Evolutionary conservation across 2,113 vertebrate species (phyloP), one percentile per base, ranked within the genome.

Genomic region (Candoia aspera): DNA sequence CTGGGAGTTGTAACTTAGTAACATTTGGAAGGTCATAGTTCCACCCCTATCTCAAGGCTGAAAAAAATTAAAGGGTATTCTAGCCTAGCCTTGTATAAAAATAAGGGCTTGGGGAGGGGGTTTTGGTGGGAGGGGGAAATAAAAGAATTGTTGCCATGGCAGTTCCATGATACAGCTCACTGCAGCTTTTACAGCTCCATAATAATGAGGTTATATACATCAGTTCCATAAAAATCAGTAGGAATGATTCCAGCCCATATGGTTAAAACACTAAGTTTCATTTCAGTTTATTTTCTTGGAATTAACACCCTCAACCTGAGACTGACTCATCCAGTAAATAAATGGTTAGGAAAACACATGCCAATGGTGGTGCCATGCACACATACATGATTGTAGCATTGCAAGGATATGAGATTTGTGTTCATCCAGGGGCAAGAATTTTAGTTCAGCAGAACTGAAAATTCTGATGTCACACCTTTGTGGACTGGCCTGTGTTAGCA

Each of bases 111-210:
- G 6, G 13, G 55, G 55, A 46, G 26, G 23, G 24, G 23, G 29
- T 3, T 17, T n/a, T 73, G 12, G 8, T 21, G 54, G 12, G 3
- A 26, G 3, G 8, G 4, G 37, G 0, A 24, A 29, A 86, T 57
- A 24, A 60, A 85, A 84, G 46, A 54, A 15, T 8, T 33, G 42
- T 60, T 91, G 17, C 90, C 9, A 68, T 37, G n/a, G 46, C 90
- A 73, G 23, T 55, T 91, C 53, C 53, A 33, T 87, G 15, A 53
- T 24, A 86, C 23, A 91, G 55, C 8, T 57, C 84, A 55, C 23
- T 68, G 59, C 57, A 68, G 53, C 21, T 91, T 91, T 54, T 60
- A 91, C 9, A 87, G 91, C 64, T 42, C 11, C 33, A 79, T 59
- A 54, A 55, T n/a, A 59, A 59, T 83, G 37, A 88, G 10, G 46